A percentile compares a stretch with the other conserved stretches of the same genome.
Evolutionary conservation across 2,113 vertebrate genomes (phyloP).

Genomic region (Ochotona princeps): DNA sequence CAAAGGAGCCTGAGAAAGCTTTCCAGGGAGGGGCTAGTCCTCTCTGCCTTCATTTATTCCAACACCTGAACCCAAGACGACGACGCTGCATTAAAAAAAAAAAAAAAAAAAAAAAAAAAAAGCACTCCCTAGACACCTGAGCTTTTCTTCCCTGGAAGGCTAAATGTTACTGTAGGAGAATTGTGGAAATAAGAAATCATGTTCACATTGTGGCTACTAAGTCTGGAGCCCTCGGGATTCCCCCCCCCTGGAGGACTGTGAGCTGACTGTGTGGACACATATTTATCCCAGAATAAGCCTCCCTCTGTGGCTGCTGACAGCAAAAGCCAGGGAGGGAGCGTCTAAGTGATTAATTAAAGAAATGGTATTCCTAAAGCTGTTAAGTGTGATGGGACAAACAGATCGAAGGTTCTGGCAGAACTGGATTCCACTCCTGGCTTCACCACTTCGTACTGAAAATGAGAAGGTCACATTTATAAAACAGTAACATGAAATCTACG

Average conservation of each 20-base stretch:
- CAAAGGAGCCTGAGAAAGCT: conserved; percentile 83
- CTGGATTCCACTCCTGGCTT: neutral
- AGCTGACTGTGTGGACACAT: neutral
- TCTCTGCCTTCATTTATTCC: conserved; percentile 66
- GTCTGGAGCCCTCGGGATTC: neutral
- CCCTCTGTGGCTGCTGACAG: neutral
- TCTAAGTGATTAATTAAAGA: neutral
- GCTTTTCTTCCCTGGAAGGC: neutral
- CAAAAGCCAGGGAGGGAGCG: neutral
- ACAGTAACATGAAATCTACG: neutral
- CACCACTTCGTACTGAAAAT: neutral
- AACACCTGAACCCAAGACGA: conserved; percentile 75
- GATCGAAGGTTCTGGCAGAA: neutral
- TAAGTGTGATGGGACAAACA: neutral
- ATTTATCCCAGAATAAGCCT: neutral
- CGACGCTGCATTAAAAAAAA: too few species aligned
- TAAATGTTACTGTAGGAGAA: neutral
- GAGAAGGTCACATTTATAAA: neutral
- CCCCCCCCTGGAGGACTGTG: neutral
- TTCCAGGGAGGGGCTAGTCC: conserved; percentile 52
- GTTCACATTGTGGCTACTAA: neutral
- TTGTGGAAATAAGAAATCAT: neutral
- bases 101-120: neutral
- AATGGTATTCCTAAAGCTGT: neutral
- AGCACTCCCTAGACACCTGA: neutral